phyloP scores from a whole-genome alignment of 2,888 invertebrate species.

The Euplexia lucipara region DNA sequence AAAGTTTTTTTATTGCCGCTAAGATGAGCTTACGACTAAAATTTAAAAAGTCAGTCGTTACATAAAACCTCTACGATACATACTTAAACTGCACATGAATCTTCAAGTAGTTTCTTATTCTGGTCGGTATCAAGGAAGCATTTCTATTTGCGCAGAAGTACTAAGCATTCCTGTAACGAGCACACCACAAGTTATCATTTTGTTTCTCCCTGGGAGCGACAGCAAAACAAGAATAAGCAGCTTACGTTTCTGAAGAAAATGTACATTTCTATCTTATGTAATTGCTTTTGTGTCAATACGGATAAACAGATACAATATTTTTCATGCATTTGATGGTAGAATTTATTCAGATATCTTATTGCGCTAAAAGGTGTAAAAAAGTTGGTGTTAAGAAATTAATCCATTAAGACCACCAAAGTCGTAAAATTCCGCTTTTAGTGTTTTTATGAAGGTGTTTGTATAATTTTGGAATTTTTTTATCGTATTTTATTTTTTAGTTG shows the following conservation, averaged over 20 bases:
- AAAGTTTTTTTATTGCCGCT: no score
- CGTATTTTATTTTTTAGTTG: no score
- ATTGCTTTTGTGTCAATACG: constrained; percentile 8
- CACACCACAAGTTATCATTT: constrained; percentile 28
- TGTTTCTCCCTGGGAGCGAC: not conserved
- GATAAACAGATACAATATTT: not conserved
- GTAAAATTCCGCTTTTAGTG: no score
- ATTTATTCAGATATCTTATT: no score
- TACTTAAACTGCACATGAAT: not conserved
- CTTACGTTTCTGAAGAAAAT: constrained; percentile 20
- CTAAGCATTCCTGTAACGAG: constrained; percentile 7
- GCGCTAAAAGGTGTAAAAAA: no score
- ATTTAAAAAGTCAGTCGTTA: no score
- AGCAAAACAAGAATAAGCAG: constrained; percentile 25
- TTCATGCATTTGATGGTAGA: not conserved
- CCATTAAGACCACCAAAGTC: no score
- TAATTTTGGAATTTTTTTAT: no score
- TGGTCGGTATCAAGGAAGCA: not conserved
- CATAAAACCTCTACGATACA: not conserved
- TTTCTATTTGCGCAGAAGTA: constrained; percentile 10
- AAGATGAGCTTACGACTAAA: no score
- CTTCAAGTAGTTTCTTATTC: not conserved
- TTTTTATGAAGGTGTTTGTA: no score
- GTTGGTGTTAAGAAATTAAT: no score
- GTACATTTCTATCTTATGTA: not conserved